Evolutionary conservation across 2,888 invertebrate genomes (phyloP).

Genomic region (Netelia inedita): DNA sequence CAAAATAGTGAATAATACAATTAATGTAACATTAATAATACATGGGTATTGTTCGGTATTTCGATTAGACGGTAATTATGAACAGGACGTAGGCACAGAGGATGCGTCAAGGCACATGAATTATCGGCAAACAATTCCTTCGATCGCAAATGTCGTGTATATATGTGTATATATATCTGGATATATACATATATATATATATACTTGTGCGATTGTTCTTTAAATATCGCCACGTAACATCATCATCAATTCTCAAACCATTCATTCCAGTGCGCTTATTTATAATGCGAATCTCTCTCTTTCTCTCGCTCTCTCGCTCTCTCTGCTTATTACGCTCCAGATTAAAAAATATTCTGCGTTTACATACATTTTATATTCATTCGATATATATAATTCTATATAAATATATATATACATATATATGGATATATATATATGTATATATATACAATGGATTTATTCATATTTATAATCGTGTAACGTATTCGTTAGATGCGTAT

Average conservation of each 20-base stretch:
- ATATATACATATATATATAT: slow-evolving; percentile 10
- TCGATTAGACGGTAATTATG: slow-evolving; percentile 71
- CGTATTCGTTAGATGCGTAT: slow-evolving; percentile 81
- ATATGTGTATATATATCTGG: slow-evolving; percentile 46
- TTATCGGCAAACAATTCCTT: slow-evolving; percentile 63
- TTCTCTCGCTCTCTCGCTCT: slow-evolving; percentile 25
- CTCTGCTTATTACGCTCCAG: slow-evolving; percentile 45
- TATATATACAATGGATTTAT: slow-evolving; percentile 69
- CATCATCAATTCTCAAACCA: slow-evolving; percentile 52
- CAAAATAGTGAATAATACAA: slow-evolving; percentile 77
- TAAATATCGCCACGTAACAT: slow-evolving; percentile 46
- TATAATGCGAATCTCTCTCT: slow-evolving; percentile 55
- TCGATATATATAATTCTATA: slow-evolving; percentile 21
- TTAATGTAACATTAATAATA: slow-evolving; percentile 83
- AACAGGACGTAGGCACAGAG: slow-evolving; percentile 73
- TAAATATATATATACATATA: slow-evolving; percentile 41
- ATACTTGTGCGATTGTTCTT: slow-evolving; percentile 30
- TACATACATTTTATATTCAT: slow-evolving; percentile 64
- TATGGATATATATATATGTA: slow-evolving; percentile 51
- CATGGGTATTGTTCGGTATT: slow-evolving; percentile 79
- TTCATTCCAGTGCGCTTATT: slow-evolving; percentile 56
- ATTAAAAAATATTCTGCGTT: slow-evolving; percentile 66
- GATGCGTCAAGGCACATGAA: slow-evolving; percentile 67
- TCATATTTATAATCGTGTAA: slow-evolving; percentile 73
- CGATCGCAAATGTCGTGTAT: slow-evolving; percentile 30